These are phyloP conservation scores for Anomalospiza imberbis DNA, from an alignment of 2,797 vertebrate species.

Conservation along the genomic window DNA sequence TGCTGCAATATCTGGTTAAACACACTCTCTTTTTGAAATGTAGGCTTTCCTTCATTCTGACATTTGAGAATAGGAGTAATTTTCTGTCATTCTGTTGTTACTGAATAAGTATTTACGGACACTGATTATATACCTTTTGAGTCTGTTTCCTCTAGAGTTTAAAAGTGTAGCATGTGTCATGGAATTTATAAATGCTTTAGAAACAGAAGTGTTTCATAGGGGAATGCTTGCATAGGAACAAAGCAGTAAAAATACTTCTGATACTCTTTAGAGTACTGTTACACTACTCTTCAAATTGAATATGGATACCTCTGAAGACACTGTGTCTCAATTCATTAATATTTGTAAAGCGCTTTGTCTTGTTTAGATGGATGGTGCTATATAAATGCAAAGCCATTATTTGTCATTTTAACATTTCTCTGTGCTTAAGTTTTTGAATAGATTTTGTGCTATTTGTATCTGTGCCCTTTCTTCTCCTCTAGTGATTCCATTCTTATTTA, in stretches of 20 bases:
- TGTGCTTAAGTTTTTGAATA: not conserved
- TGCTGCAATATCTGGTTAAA: not conserved
- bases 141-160: not conserved
- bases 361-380: slow-evolving; percentile 56
- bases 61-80: not conserved
- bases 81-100: not conserved
- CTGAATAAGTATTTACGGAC: not conserved
- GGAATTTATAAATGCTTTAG: not conserved
- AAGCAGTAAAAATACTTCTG: not conserved
- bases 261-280: not conserved
- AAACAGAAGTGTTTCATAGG: not conserved
- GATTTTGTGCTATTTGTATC: not conserved
- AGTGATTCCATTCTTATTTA: not conserved
- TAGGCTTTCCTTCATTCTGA: not conserved
- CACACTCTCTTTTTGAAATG: not conserved
- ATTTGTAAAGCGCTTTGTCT: slow-evolving; percentile 67
- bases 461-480: not conserved
- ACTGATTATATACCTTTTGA: not conserved
- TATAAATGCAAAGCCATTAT: slow-evolving; percentile 50
- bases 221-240: not conserved
- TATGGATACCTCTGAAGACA: not conserved
- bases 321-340: slow-evolving; percentile 37
- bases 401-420: not conserved
- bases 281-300: not conserved
- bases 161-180: not conserved